A percentile compares a stretch with the other conserved stretches of the same genome.
Evolutionary conservation across 2,888 invertebrate genomes (phyloP).

Genomic region (Palloptera scutellata): DNA sequence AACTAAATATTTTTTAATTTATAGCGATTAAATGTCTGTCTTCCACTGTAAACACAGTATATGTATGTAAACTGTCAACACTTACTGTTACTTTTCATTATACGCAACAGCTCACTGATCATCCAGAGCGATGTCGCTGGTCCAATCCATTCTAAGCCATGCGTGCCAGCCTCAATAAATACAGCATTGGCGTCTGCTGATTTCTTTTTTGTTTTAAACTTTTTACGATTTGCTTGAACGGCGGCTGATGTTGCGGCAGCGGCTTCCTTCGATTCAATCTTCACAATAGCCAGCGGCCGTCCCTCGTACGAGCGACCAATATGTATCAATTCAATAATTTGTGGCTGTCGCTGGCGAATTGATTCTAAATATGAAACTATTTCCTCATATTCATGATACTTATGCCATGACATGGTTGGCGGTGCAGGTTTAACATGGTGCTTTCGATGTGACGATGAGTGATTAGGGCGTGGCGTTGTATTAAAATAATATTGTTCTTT

Average conservation of each 20-base stretch:
- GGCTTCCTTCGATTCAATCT: slow-evolving; percentile 67
- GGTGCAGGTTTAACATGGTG: slow-evolving; percentile 19
- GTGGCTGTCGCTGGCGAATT: slow-evolving; percentile 71
- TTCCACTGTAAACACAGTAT: background rate
- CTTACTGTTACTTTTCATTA: slow-evolving; percentile 68
- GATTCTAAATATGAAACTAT: slow-evolving; percentile 75
- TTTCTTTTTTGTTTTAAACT: slow-evolving; percentile 60
- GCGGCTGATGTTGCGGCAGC: slow-evolving; percentile 46
- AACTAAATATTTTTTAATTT: no score
- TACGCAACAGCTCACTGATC: slow-evolving; percentile 72
- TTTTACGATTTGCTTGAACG: slow-evolving; percentile 47
- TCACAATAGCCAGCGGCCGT: slow-evolving; percentile 74
- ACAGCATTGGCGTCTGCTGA: slow-evolving; percentile 74
- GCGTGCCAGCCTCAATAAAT: slow-evolving; percentile 83
- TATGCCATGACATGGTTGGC: slow-evolving; percentile 71
- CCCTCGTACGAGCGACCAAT: slow-evolving; percentile 79
- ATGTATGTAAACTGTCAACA: slow-evolving; percentile 27
- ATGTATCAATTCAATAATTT: slow-evolving; percentile 73
- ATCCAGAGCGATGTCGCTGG: slow-evolving; percentile 80
- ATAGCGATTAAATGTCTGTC: no score
- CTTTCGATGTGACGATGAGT: slow-evolving; percentile 29
- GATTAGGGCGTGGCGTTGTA: slow-evolving; percentile 31
- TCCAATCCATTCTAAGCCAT: slow-evolving; percentile 82
- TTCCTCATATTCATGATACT: slow-evolving; percentile 76
- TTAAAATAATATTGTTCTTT: slow-evolving; percentile 64